phyloP scores from a whole-genome alignment of 2,797 vertebrate genomes.

The Australoheros facetus region DNA sequence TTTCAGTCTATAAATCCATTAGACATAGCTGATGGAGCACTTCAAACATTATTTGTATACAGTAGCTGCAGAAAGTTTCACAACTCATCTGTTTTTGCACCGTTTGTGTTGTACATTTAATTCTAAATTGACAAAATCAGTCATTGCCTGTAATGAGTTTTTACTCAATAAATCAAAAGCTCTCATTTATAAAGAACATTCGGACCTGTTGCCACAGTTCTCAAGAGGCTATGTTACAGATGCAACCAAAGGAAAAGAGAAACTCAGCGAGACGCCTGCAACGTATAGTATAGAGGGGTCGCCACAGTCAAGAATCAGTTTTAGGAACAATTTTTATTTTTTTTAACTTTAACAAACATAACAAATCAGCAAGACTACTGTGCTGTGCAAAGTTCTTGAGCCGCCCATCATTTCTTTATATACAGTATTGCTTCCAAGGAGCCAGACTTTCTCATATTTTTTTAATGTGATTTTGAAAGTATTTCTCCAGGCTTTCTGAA shows the following conservation, averaged over 20 bases:
- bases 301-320: background rate
- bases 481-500: background rate
- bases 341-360: too few relatives aligned
- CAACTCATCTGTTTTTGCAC: background rate
- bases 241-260: background rate
- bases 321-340: background rate
- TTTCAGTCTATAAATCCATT: constrained; percentile 1
- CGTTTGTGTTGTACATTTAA: background rate
- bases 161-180: background rate
- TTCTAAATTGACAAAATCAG: background rate
- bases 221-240: background rate
- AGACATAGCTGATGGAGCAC: background rate
- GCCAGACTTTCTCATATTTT: accelerated
- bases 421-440: background rate
- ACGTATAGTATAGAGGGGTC: background rate
- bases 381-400: background rate
- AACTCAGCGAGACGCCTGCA: background rate
- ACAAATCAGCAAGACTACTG: background rate
- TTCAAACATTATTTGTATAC: background rate
- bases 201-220: background rate
- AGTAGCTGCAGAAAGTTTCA: background rate
- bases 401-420: background rate
- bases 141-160: background rate
- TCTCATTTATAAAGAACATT: background rate
- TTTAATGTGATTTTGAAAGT: background rate